Base-by-base conservation (phyloP, 2,888 invertebrate species). In the Apotomis turbidana region DNA sequence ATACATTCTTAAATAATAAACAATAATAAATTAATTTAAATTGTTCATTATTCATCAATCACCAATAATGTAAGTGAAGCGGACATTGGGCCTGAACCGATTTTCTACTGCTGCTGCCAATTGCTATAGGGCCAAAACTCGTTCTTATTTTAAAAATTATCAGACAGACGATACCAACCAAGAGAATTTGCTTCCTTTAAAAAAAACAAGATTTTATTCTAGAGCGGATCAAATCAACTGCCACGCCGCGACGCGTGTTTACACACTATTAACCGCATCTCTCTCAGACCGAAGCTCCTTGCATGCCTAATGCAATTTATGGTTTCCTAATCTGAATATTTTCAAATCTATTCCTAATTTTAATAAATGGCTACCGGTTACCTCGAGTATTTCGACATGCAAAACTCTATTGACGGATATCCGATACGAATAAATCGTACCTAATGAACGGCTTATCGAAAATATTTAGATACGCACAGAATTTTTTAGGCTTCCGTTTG, bases 341-440 rank as follows among this genome's bases (percentile, higher is more conserved):
- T 71, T 73, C 51, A 70, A 72, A 69, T 62, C 58, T 66, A 61
- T 69, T 62, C n/a, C 62, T 9, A 62, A 72, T 63, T 63, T 69
- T 41, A 61, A 63, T 27, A 13, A 68, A 72, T 72, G 62, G 55
- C 68, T 38, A 69, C 71, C 71, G 71, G 67, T 62, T 58, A 15
- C 54, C 68, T 70, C 41, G 38, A 71, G 67, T 58, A 60, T 68
- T 66, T 61, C 67, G 67, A 68, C 61, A 68, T 71, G 67, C 71
- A 68, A 71, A 71, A 68, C 71, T 62, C 13, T 3, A 58, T 58
- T 72, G 72, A 72, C 83, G 86, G 87, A 87, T 81, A 83, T 87
- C 83, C 83, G 84, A 77, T 77, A 74, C 75, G 80, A 79, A 85
- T 87, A 84, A 84, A 83, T 84, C 74, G 59, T 73, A 38, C 54